phyloP scores from a whole-genome alignment of 2,113 vertebrate genomes.

The Ictidomys tridecemlineatus region DNA sequence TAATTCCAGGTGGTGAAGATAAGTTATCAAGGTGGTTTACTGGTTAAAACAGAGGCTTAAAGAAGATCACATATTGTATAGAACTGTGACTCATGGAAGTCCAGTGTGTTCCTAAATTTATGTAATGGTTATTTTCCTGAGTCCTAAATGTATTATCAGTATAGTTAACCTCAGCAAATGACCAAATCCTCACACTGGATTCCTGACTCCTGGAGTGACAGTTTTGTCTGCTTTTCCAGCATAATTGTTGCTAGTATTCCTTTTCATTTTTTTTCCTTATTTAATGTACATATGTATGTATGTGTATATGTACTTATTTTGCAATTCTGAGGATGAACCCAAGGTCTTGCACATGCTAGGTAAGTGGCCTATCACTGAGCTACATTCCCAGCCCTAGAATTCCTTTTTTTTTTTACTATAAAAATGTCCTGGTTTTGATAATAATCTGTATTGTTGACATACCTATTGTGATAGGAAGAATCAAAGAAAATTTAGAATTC shows the following conservation, averaged over 20 bases:
- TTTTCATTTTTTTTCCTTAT: neutral
- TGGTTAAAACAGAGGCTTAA: neutral
- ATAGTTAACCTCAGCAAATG: neutral
- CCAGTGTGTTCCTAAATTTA: neutral
- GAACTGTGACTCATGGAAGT: neutral
- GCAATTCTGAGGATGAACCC: too few species aligned
- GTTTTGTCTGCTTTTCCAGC: neutral
- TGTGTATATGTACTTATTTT: too few species aligned
- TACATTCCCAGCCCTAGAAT: too few species aligned
- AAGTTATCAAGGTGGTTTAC: neutral
- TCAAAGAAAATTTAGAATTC: neutral
- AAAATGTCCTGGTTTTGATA: slow-evolving; percentile 27
- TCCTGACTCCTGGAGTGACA: neutral
- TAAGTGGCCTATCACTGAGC: too few species aligned
- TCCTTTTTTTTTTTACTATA: neutral
- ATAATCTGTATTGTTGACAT: neutral
- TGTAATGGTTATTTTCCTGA: neutral
- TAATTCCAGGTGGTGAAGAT: neutral
- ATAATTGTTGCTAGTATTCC: neutral
- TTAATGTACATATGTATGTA: too few species aligned
- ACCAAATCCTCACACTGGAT: neutral
- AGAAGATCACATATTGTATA: neutral
- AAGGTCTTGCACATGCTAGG: too few species aligned
- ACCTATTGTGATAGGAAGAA: neutral
- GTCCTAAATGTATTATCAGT: neutral